Base-by-base conservation (phyloP, 2,888 invertebrate species). In the Scotopteryx bipunctaria region DNA sequence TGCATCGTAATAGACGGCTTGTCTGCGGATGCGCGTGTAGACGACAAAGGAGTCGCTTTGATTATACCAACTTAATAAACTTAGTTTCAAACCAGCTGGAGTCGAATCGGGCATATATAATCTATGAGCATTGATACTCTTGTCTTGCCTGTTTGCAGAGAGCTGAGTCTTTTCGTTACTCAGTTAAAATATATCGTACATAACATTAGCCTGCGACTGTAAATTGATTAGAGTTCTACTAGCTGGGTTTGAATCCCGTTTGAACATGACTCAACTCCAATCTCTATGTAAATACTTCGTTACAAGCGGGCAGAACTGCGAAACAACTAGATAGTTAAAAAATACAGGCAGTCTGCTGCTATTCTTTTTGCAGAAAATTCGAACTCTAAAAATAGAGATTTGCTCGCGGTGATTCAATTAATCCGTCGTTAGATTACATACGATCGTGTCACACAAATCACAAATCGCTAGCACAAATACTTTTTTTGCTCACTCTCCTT, bases 391-490 rank as follows among this genome's bases (percentile, higher is more conserved):
- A 75, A 73, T 69, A 66, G 62, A 67, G 61, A 60, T 50, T 71
- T 57, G 74, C 71, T 71, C 59, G 62, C 59, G 67, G 76, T 73
- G 66, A 74, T 81, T 79, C 74, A 81, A 81, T 83, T 79, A 80
- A 76, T 71, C 64, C 67, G 44, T 70, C 62, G 70, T 72, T 76
- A 74, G 68, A 74, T 78, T 79, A 73, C 68, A 63, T 64, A 69
- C 67, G 54, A 55, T 57, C 52, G 59, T 65, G 65, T 66, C 65
- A n/a, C n/a, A n/a, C n/a, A n/a, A n/a, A n/a, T n/a, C n/a, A n/a
- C n/a, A 63, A 59, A 65, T 57, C 38, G 42, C 50, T 44, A 37
- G 47, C 46, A 61, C 51, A 64, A 63, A 66, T 66, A 57, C 54
- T 35, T 67, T 73, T 76, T 73, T 74, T 71, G 64, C 64, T 64